phyloP scores from a whole-genome alignment of 2,888 invertebrate species.

The Poecilus cupreus region DNA sequence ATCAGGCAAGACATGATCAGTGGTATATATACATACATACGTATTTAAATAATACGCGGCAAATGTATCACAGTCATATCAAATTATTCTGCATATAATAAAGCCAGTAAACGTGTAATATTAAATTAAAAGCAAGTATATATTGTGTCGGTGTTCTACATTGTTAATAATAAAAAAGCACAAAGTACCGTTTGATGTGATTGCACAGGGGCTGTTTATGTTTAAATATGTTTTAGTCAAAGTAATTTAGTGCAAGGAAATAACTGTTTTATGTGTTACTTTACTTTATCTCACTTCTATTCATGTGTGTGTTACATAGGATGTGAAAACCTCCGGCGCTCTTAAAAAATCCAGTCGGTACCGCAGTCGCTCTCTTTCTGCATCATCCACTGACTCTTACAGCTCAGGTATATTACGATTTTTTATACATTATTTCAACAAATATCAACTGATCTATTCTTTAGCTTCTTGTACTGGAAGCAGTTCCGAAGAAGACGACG shows the following conservation, averaged over 20 bases:
- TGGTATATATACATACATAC: neutral
- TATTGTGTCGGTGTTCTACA: neutral
- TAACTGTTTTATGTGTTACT: slow-evolving; percentile 41
- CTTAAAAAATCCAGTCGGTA: slow-evolving; percentile 91
- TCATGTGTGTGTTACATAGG: slow-evolving; percentile 68
- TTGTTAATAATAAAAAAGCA: slow-evolving; percentile 8
- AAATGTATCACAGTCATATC: neutral
- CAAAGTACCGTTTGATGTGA: slow-evolving; percentile 1
- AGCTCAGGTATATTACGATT: slow-evolving; percentile 83
- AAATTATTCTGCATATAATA: slow-evolving; percentile 14
- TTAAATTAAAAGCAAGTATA: slow-evolving; percentile 10
- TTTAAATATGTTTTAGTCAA: slow-evolving; percentile 17
- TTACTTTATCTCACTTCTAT: neutral
- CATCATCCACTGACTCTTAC: slow-evolving; percentile 96
- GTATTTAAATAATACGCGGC: slow-evolving; percentile 12
- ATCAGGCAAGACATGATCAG: slow-evolving; percentile 3
- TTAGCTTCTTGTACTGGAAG: slow-evolving; percentile 82
- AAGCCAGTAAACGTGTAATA: slow-evolving; percentile 32
- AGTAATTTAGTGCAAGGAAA: slow-evolving; percentile 33
- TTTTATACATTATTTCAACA: neutral
- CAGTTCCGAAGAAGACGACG: slow-evolving; percentile 95
- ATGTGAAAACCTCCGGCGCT: slow-evolving; percentile 81
- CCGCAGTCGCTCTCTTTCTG: slow-evolving; percentile 92
- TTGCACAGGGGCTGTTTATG: slow-evolving; percentile 26
- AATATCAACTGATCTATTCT: slow-evolving; percentile 50